Evolutionary conservation across 1,140 invertebrate species (phyloP).

Genomic region (Ips typographus): DNA sequence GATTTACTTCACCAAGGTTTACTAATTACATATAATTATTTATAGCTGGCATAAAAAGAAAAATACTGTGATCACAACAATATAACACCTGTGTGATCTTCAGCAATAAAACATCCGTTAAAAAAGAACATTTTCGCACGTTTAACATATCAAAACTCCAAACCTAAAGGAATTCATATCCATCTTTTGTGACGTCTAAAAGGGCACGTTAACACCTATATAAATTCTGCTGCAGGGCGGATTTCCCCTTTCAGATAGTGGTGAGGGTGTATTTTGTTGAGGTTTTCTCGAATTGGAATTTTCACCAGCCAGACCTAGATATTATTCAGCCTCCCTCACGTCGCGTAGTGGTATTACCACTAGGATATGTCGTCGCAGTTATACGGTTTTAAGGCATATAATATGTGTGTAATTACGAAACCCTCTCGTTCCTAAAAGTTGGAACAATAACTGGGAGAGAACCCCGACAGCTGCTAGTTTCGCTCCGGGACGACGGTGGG

Average conservation of each 20-base stretch:
- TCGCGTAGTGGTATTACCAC: neutral
- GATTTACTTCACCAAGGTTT: no score
- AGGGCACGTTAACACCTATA: slow-evolving; percentile 21
- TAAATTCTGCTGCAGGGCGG: slow-evolving; percentile 16
- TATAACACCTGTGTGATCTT: no score
- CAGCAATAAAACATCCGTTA: no score
- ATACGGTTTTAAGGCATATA: neutral
- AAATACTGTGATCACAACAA: no score
- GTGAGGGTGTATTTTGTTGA: slow-evolving; percentile 1
- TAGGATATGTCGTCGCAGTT: neutral
- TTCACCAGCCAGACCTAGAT: no score
- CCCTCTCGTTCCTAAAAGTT: slow-evolving; percentile 5
- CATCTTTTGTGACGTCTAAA: slow-evolving; percentile 6
- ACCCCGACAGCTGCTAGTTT: neutral
- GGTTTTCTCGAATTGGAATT: slow-evolving; percentile 15
- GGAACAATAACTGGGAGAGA: slow-evolving; percentile 11
- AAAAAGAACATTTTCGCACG: neutral
- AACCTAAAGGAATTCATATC: slow-evolving; percentile 8
- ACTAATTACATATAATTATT: no score
- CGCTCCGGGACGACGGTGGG: no score
- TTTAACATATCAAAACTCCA: neutral
- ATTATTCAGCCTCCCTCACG: neutral
- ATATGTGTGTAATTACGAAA: slow-evolving; percentile 12
- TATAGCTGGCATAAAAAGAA: no score
- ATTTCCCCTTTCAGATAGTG: slow-evolving; percentile 1